Percentiles rank a stretch among this genome's conserved stretches.
Conservation (phyloP, 2,113 vertebrate genomes). For the Poeciliopsis prolifica region DNA sequence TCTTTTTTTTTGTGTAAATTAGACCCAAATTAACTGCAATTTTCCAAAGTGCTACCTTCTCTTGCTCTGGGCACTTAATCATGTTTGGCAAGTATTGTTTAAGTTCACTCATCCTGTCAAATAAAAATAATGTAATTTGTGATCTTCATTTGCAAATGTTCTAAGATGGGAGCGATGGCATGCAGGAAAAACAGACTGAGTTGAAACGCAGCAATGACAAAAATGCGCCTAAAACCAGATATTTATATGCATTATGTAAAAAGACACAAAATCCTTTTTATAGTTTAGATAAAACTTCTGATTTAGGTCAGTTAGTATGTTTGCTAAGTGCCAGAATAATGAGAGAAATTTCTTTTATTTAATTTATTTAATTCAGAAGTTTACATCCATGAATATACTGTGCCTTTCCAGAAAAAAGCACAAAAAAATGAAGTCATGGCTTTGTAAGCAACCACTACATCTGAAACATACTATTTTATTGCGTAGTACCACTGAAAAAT, state of each 20-base stretch:
- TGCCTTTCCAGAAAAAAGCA: too few relatives aligned
- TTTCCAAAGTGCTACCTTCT: slow-evolving; percentile 78
- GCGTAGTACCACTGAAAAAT: too few relatives aligned
- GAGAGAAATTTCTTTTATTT: not conserved
- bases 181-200: slow-evolving; percentile 3
- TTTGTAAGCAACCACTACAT: too few relatives aligned
- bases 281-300: not conserved
- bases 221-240: not conserved
- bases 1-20: slow-evolving; percentile 63
- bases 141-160: slow-evolving; percentile 48
- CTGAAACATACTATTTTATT: too few relatives aligned
- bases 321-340: not conserved
- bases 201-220: not conserved
- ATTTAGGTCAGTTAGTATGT: not conserved
- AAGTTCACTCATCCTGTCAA: slow-evolving; percentile 57
- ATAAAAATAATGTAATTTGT: slow-evolving; percentile 53
- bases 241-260: not conserved
- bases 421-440: too few relatives aligned
- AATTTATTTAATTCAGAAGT: too few relatives aligned
- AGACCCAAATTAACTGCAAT: slow-evolving; percentile 79
- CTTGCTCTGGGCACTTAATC: slow-evolving; percentile 64
- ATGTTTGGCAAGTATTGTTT: slow-evolving; percentile 71
- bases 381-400: too few relatives aligned
- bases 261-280: not conserved
- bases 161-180: slow-evolving; percentile 4